A percentile compares a stretch with the other conserved stretches of the same genome.
phyloP scores from a whole-genome alignment of 2,888 invertebrate species.

The Melanostoma mellinum region DNA sequence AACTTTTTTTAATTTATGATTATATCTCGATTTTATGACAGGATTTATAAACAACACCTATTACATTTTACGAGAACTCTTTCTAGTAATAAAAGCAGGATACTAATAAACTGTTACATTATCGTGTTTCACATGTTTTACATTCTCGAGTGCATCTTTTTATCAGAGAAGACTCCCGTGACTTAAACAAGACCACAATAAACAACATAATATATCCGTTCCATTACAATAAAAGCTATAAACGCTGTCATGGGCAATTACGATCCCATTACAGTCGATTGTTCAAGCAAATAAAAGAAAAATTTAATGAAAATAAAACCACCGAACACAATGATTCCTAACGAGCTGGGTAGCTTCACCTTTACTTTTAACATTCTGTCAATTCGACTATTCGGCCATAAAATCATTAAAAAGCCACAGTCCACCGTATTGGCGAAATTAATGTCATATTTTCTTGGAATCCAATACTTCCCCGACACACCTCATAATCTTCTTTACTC shows the following conservation, averaged over 20 bases:
- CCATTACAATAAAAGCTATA: background rate
- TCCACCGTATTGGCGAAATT: no score
- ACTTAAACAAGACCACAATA: background rate
- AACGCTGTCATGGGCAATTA: background rate
- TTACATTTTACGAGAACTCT: no score
- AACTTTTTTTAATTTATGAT: no score
- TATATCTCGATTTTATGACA: no score
- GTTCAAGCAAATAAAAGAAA: background rate
- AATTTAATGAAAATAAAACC: background rate
- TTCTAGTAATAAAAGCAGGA: no score
- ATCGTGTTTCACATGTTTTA: no score
- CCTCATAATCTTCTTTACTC: no score
- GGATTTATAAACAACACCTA: no score
- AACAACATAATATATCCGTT: background rate
- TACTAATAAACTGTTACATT: no score
- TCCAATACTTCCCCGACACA: no score
- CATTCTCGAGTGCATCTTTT: no score
- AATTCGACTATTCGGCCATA: background rate
- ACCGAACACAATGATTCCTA: conserved; percentile 28
- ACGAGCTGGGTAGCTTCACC: conserved; percentile 22
- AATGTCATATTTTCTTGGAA: no score
- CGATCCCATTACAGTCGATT: background rate
- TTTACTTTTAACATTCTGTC: conserved; percentile 1
- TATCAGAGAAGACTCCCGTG: background rate
- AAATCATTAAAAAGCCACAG: background rate